Evolutionary conservation across 2,797 vertebrate species (phyloP), one percentile per base, ranked within the genome.

Genomic region (Spheniscus humboldti): DNA sequence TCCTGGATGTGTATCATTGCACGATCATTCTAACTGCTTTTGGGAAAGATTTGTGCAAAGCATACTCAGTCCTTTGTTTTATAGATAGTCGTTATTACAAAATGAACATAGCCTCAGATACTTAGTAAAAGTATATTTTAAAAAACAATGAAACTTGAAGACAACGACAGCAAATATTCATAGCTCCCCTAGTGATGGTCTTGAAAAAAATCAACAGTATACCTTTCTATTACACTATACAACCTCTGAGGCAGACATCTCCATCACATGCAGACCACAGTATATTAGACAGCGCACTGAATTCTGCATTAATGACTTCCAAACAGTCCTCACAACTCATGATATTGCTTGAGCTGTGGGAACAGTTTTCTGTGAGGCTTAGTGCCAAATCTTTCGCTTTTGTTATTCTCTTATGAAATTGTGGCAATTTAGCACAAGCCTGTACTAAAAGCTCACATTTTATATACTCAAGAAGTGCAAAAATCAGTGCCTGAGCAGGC

Each of bases 361-460:
- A 96, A 90, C 94, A 92, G 80, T 96, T 96, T 95, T 97, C 92
- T 89, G 53, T 56, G 68, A 95, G 90, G 90, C 95, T 97, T 95
- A 94, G 75, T 86, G 94, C 94, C 95, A 96, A 96, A 95, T 96
- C 94, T 96, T 97, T 96, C 84, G 31, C 80, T 96, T 95, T 88
- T 89, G 92, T 96, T 96, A 83, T 93, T 95, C 75, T 84, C 82
- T 78, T 91, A 92, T 78, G 93, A 96, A 96, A 88, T 92, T 77
- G 27, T 86, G 67, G 77, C 94, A 94, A 90, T 96, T 97, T 93
- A 97, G 90, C 77, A 92, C 52, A 85, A 93, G 82, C 57, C 88
- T 90, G 68, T 84, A 79, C 87, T 97, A 90, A 97, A 97, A 95
- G 90, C 94, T 96, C 93, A 76, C 92, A 92, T 97, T 96, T 96